These are phyloP conservation scores for Pseudomugil tenellus DNA, from an alignment of 2,797 vertebrate genomes.

Conservation along the genomic window DNA sequence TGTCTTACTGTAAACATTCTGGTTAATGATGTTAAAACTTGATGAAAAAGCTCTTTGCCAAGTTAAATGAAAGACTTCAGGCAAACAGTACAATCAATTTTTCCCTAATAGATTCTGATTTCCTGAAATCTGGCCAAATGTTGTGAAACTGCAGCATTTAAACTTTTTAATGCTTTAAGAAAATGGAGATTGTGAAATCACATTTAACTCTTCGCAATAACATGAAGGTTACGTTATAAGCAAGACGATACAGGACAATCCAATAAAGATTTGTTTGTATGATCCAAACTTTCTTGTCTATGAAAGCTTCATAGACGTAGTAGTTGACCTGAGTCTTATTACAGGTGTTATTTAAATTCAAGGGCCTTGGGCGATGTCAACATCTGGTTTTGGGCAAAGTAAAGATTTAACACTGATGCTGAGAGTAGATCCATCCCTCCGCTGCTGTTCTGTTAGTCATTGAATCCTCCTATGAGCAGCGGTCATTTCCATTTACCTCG, in stretches of 20 bases:
- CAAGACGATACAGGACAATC: not conserved
- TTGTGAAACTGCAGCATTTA: not conserved
- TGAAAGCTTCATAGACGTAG: not conserved
- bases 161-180: not conserved
- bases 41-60: not conserved
- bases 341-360: slow-evolving; percentile 39
- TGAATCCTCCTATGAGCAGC: slow-evolving; percentile 35
- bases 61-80: not conserved
- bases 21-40: not conserved
- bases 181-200: not conserved
- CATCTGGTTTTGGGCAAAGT: slow-evolving; percentile 26
- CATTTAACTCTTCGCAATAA: not conserved
- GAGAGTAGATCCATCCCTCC: slow-evolving; percentile 6
- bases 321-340: slow-evolving; percentile 1
- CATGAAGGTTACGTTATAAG: not conserved
- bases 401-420: slow-evolving; percentile 16
- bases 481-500: slow-evolving; percentile 58
- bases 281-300: not conserved
- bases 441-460: slow-evolving; percentile 19
- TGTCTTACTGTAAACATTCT: slow-evolving; percentile 21
- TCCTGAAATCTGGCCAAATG: not conserved
- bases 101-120: not conserved
- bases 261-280: not conserved
- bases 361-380: slow-evolving; percentile 12
- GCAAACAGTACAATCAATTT: not conserved